Base-by-base conservation (phyloP, 2,113 vertebrate species). In the Raja brachyura region DNA sequence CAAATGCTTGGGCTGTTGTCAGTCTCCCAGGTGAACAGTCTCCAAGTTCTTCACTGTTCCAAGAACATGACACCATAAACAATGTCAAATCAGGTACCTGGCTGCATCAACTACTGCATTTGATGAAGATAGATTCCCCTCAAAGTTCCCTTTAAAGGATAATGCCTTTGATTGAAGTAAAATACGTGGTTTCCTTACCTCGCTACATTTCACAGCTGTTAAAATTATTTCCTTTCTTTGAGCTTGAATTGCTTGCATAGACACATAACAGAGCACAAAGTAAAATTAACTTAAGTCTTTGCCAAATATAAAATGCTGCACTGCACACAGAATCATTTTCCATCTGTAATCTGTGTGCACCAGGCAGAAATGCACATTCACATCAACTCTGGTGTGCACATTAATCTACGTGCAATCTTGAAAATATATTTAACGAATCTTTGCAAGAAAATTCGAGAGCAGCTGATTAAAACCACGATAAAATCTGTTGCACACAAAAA, bases 131-230 rank as follows among this genome's bases (percentile, higher is more conserved):
- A 22, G 1, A 25, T 13, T 81, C 9, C 39, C 16, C 6, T 20
- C 18, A 18, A n/a, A n/a, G 79, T 54, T 54, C 5, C 4, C 54
- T 22, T 83, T 25, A 56, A 56, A 56, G 9, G 48, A 25, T 2
- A 83, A 48, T 33, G 75, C 48, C 25, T 83, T 90, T 88, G 6
- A 66, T 54, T 83, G 11, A 88, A 88, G 83, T 8, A 20, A n/a
- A 13, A 3, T 20, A 61, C 4, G 59, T 1, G 14, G 20, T 76
- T 59, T 85, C 61, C 56, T 68, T 5, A 33, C 33, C 16, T n/a
- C 31, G 86, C n/a, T 33, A 90, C 59, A 18, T 33, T 59, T n/a
- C 59, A 90, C 66, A 90, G 31, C 31, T 90, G 88, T 73, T 90
- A 33, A 68, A 90, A 63, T 4, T 25, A 90, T 73, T 88, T 63